These are phyloP conservation scores for Lamellibrachia luymesi DNA, from an alignment of 1,140 invertebrate species.

Conservation along the genomic window DNA sequence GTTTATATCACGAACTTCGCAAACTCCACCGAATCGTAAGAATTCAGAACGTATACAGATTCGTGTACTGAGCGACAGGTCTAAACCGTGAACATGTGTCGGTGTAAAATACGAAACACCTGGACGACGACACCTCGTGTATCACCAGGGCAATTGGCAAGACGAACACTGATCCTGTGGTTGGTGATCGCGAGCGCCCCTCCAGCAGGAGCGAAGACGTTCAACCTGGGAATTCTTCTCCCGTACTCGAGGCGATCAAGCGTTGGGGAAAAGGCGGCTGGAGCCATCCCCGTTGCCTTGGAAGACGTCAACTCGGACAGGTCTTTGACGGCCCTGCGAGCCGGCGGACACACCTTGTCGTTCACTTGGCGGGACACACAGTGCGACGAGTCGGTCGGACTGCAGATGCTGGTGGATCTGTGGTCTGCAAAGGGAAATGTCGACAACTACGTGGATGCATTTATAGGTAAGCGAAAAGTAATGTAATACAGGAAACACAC, in stretches of 20 bases:
- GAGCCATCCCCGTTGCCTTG: background rate
- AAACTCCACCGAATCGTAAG: background rate
- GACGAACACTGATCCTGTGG: background rate
- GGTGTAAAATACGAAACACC: background rate
- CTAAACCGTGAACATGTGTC: background rate
- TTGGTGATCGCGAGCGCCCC: background rate
- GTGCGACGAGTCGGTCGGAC: constrained; percentile 3
- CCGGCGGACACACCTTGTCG: background rate
- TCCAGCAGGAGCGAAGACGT: background rate
- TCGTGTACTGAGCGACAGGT: background rate
- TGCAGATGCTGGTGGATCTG: background rate
- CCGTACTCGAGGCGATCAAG: background rate
- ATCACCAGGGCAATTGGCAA: background rate
- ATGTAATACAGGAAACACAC: no score
- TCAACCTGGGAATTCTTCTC: background rate
- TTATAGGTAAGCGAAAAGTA: background rate
- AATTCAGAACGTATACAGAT: background rate
- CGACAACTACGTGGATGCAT: background rate
- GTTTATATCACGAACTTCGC: background rate
- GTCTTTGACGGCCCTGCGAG: background rate
- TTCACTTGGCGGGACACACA: constrained; percentile 13
- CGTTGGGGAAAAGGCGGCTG: background rate
- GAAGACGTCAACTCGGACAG: background rate
- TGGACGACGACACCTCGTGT: background rate
- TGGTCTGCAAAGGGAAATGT: background rate